Percentiles rank a stretch among this genome's conserved stretches.
These are phyloP conservation scores for Neostethus bicornis DNA, from an alignment of 2,797 vertebrate species.

Conservation along the genomic window DNA sequence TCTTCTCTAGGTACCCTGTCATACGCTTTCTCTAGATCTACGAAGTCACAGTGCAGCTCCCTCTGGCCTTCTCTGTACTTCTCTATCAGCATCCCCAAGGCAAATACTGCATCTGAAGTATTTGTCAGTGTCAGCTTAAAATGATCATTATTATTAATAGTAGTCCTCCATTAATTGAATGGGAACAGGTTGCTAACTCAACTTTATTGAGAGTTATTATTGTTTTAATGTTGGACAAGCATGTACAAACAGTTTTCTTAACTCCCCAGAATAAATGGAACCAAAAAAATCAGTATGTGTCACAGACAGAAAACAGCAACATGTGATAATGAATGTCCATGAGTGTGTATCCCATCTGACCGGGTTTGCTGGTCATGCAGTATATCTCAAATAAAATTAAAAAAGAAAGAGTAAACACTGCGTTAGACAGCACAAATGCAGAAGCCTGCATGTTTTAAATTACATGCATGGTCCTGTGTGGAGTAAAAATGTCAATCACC, in stretches of 20 bases:
- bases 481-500: slow-evolving; percentile 24
- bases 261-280: slow-evolving; percentile 24
- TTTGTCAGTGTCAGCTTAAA: no score
- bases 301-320: slow-evolving; percentile 22
- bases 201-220: slow-evolving; percentile 10
- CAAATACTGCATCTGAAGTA: no score
- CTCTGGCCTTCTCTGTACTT: no score
- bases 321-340: slow-evolving; percentile 9
- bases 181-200: slow-evolving; percentile 32
- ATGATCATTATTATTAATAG: no score
- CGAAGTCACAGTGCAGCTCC: no score
- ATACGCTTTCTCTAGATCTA: no score
- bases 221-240: slow-evolving; percentile 8
- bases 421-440: background rate
- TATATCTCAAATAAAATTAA: slow-evolving; percentile 3
- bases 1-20: no score
- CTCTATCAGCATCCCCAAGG: no score
- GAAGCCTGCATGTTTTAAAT: slow-evolving; percentile 5
- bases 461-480: background rate
- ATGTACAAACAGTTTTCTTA: slow-evolving; percentile 26
- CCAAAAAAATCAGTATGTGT: slow-evolving; percentile 40
- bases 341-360: background rate
- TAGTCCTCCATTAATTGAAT: slow-evolving; percentile 10
- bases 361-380: background rate
- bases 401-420: slow-evolving; percentile 8